These are phyloP conservation scores for Caranx melampygus DNA, from an alignment of 2,113 vertebrate species.

Conservation along the genomic window DNA sequence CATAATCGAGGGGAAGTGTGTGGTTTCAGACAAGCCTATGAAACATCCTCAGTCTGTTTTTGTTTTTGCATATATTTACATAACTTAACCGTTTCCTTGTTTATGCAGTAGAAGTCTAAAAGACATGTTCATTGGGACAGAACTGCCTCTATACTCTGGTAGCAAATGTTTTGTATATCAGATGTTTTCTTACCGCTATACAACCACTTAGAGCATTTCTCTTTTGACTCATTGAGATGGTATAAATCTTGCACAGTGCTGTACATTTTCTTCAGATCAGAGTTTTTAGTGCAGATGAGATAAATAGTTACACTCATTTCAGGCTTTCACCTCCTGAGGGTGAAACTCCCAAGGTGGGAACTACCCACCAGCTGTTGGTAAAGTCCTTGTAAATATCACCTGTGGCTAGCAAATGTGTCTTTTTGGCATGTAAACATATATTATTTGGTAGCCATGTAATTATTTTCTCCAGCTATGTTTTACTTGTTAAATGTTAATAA, in stretches of 20 bases:
- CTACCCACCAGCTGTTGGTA: background rate
- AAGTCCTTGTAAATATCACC: constrained; percentile 35
- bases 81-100: constrained; percentile 70
- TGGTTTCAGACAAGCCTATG: constrained; percentile 55
- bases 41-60: constrained; percentile 62
- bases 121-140: constrained; percentile 50
- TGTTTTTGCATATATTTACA: constrained; percentile 77
- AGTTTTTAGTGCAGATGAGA: background rate
- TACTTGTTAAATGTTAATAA: background rate
- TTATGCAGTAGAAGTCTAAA: constrained; percentile 42
- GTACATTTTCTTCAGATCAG: background rate
- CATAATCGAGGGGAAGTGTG: constrained; percentile 66
- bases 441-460: constrained; percentile 14
- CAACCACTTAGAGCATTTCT: constrained; percentile 2
- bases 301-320: background rate
- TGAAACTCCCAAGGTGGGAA: background rate
- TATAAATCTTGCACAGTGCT: background rate
- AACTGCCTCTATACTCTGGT: constrained; percentile 48
- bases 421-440: background rate
- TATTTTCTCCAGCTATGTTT: constrained; percentile 1
- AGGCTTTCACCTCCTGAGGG: background rate
- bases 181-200: constrained; percentile 32
- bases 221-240: constrained; percentile 19
- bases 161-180: constrained; percentile 40
- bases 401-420: background rate